Percentiles rank a stretch among this genome's conserved stretches.
phyloP scores from a whole-genome alignment of 2,113 vertebrate genomes.

The Zosterops japonicus region DNA sequence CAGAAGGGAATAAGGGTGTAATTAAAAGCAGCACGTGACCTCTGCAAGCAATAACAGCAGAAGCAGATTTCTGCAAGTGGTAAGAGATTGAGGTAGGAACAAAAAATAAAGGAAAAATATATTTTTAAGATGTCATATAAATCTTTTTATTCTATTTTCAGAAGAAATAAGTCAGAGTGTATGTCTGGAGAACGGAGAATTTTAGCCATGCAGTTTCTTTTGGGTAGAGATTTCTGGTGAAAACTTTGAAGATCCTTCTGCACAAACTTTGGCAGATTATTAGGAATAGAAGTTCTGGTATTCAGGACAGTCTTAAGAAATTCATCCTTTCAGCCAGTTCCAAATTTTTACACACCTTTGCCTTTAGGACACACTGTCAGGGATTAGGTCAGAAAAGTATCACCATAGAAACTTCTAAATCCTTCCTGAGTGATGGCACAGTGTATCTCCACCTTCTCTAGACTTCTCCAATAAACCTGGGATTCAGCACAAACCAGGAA shows the following conservation, averaged over 20 bases:
- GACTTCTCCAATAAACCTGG: background rate
- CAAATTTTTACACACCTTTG: background rate
- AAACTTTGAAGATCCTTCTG: background rate
- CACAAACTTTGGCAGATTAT: background rate
- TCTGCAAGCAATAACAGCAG: background rate
- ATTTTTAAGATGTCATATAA: background rate
- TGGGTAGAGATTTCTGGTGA: background rate
- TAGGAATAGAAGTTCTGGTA: background rate
- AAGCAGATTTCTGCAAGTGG: background rate
- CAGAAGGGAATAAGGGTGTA: background rate
- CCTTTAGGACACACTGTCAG: background rate
- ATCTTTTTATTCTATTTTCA: background rate
- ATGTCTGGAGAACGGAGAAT: background rate
- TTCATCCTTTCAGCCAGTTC: background rate
- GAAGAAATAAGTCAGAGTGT: background rate
- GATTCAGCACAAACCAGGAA: background rate
- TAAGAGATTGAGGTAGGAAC: background rate
- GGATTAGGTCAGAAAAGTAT: background rate
- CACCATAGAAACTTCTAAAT: background rate
- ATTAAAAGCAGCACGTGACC: background rate
- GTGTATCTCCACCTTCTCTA: background rate
- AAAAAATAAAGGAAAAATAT: background rate
- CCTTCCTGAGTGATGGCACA: rapidly evolving
- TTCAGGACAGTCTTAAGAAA: background rate
- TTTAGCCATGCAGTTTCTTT: background rate